A percentile compares a stretch with the other conserved stretches of the same genome.
These are phyloP conservation scores for Bellardia bayeri DNA, from an alignment of 2,888 invertebrate genomes.

Conservation along the genomic window DNA sequence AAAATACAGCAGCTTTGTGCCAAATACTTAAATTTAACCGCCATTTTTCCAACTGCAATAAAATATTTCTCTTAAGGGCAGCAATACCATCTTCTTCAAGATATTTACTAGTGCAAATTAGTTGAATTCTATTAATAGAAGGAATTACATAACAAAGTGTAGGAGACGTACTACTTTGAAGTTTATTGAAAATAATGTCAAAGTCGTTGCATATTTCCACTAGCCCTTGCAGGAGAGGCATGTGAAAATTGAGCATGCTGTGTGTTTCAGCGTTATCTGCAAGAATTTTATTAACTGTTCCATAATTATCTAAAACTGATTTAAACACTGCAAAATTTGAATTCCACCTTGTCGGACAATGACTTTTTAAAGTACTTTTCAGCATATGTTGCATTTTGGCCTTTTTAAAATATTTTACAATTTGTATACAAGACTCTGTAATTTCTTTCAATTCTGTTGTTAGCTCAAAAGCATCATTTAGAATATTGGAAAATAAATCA, in stretches of 20 bases:
- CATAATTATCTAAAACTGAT: conserved; percentile 60
- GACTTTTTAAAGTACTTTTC: conserved; percentile 59
- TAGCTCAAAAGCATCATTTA: background rate
- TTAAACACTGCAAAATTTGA: conserved; percentile 63
- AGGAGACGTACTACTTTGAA: background rate
- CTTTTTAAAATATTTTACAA: conserved; percentile 61
- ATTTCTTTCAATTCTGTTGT: conserved; percentile 38
- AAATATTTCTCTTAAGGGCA: background rate
- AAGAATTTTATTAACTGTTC: conserved; percentile 54
- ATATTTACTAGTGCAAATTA: background rate
- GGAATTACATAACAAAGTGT: background rate
- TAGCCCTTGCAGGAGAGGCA: background rate
- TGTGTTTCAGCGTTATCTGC: conserved; percentile 50
- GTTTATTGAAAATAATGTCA: background rate
- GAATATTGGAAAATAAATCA: conserved; percentile 50
- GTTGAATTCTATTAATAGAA: background rate
- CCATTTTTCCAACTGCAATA: conserved; percentile 37
- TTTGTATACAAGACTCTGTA: conserved; percentile 38
- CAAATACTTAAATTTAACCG: conserved; percentile 48
- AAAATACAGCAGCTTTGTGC: conserved; percentile 53
- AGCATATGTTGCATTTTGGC: conserved; percentile 62
- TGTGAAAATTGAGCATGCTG: background rate
- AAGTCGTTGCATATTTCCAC: background rate
- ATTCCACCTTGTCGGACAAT: conserved; percentile 66
- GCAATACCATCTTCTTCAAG: background rate